phyloP scores from a whole-genome alignment of 2,113 vertebrate species.

The Poecile atricapillus region DNA sequence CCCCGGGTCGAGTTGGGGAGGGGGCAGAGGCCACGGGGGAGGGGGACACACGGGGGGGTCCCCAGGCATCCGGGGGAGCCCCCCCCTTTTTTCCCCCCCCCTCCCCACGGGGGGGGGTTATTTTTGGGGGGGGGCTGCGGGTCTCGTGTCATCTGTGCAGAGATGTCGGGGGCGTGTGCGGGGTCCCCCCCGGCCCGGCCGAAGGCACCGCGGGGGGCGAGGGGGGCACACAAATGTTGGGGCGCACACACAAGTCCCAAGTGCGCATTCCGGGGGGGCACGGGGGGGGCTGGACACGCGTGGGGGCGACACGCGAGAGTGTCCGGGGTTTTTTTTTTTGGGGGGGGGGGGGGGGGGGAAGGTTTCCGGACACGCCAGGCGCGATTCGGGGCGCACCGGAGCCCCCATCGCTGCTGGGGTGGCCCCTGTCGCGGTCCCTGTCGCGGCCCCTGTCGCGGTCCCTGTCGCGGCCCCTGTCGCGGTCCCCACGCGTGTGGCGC shows the following conservation, averaged over 20 bases:
- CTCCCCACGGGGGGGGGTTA: no score
- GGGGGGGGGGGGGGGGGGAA: no score
- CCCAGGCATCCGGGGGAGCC: neutral
- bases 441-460: neutral
- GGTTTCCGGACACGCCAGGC: neutral
- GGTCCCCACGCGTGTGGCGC: no score
- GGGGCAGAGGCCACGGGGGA: no score
- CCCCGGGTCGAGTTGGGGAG: no score
- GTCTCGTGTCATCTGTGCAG: neutral
- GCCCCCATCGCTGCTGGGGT: neutral
- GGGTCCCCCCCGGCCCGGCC: neutral
- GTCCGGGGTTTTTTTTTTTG: no score
- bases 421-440: neutral
- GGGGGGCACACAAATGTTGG: no score
- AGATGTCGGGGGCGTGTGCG: neutral
- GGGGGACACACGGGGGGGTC: neutral
- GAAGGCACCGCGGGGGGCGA: no score
- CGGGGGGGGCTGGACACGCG: no score
- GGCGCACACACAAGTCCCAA: no score
- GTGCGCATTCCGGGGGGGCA: no score
- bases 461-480: neutral
- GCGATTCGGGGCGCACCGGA: neutral
- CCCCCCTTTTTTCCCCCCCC: neutral
- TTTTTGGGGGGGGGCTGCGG: neutral
- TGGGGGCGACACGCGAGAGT: no score